A percentile compares a stretch with the other conserved stretches of the same genome.
These are phyloP conservation scores for Sesia apiformis DNA, from an alignment of 2,888 invertebrate species.

Conservation along the genomic window DNA sequence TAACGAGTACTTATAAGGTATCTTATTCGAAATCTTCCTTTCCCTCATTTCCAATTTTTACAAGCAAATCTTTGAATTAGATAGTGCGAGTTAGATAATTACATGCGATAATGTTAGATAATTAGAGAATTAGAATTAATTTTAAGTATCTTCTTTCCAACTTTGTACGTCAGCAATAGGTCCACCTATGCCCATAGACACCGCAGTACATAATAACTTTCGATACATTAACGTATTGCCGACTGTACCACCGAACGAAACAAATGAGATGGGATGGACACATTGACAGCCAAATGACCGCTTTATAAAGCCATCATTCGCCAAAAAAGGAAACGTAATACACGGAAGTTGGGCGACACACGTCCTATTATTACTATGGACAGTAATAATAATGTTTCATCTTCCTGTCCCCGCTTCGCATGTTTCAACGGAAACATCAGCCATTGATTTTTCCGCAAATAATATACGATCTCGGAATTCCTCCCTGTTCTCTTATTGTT, in stretches of 20 bases:
- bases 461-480: conserved; percentile 27
- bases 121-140: too few relatives aligned
- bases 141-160: too few relatives aligned
- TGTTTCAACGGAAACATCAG: conserved; percentile 52
- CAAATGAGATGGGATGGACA: conserved; percentile 18
- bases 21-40: too few relatives aligned
- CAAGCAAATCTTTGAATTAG: too few relatives aligned
- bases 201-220: too few relatives aligned
- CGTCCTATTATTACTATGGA: conserved; percentile 42
- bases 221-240: too few relatives aligned
- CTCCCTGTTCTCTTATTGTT: conserved; percentile 16
- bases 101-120: too few relatives aligned
- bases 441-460: conserved; percentile 73
- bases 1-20: too few relatives aligned
- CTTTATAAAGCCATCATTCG: conserved; percentile 54
- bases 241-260: not conserved
- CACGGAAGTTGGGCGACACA: conserved; percentile 44
- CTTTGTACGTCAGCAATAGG: too few relatives aligned
- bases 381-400: conserved; percentile 64
- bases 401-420: conserved; percentile 48
- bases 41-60: too few relatives aligned
- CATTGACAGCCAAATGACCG: conserved; percentile 52
- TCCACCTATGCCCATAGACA: too few relatives aligned
- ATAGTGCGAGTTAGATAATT: too few relatives aligned
- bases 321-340: conserved; percentile 41